phyloP scores from a whole-genome alignment of 2,113 vertebrate species.

The Eira barbara region DNA sequence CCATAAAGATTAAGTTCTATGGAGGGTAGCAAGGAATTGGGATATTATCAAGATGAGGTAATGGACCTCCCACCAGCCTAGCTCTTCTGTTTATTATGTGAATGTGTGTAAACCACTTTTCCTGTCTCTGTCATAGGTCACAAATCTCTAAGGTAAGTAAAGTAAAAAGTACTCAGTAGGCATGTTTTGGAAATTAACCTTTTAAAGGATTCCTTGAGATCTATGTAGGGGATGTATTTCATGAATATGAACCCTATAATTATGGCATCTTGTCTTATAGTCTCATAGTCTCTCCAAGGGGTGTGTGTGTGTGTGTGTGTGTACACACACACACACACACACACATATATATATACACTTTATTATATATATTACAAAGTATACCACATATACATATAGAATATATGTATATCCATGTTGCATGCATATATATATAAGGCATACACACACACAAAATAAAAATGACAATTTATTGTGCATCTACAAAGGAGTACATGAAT shows the following conservation, averaged over 20 bases:
- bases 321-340: background rate
- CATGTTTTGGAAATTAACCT: background rate
- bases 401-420: background rate
- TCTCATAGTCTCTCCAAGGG: background rate
- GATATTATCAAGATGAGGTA: background rate
- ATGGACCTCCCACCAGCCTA: background rate
- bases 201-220: background rate
- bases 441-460: background rate
- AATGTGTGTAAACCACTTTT: background rate
- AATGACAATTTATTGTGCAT: slow-evolving; percentile 2
- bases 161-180: background rate
- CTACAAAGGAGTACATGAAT: background rate
- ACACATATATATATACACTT: background rate
- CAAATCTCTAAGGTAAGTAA: background rate
- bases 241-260: background rate
- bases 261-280: background rate
- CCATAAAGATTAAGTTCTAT: background rate
- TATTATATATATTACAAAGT: background rate
- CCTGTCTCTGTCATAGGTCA: background rate
- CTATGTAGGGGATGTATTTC: background rate
- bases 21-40: background rate
- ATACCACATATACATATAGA: background rate
- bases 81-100: background rate
- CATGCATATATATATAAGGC: background rate
- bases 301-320: background rate